These are phyloP conservation scores for Daphoenositta chrysoptera DNA, from an alignment of 2,113 vertebrate species.

Conservation along the genomic window DNA sequence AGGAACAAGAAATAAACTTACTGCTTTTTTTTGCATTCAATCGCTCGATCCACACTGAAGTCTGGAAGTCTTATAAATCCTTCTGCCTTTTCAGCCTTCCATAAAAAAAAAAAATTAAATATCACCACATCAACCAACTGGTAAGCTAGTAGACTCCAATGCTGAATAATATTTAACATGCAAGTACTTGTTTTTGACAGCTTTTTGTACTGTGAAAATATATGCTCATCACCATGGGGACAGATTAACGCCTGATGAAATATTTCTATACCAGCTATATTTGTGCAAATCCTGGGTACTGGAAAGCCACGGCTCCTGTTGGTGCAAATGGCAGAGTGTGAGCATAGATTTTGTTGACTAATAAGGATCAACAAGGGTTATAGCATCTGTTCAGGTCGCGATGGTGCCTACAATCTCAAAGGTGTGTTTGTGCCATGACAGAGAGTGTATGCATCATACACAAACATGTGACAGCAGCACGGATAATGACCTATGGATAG, in stretches of 20 bases:
- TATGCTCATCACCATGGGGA: slow-evolving; percentile 24
- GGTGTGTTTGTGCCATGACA: accelerated
- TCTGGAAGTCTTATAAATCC: slow-evolving; percentile 92
- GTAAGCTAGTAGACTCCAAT: neutral
- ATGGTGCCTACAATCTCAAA: neutral
- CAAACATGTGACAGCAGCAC: neutral
- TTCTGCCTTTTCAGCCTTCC: slow-evolving; percentile 94
- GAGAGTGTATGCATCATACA: accelerated
- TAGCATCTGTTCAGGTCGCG: neutral
- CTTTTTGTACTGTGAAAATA: slow-evolving; percentile 1
- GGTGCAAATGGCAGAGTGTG: neutral
- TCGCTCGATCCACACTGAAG: slow-evolving; percentile 89
- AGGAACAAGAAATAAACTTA: slow-evolving; percentile 70
- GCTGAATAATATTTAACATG: neutral
- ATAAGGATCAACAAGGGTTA: neutral
- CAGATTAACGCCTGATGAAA: neutral
- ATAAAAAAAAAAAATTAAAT: neutral
- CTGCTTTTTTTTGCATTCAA: slow-evolving; percentile 97
- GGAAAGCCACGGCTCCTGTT: neutral
- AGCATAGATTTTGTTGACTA: neutral
- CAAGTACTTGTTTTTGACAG: neutral
- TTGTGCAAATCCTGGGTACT: neutral
- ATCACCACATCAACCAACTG: neutral
- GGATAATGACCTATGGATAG: neutral
- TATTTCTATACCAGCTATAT: neutral